Evolutionary conservation across 1,140 invertebrate genomes (phyloP).

Genomic region (Nymphalis io): DNA sequence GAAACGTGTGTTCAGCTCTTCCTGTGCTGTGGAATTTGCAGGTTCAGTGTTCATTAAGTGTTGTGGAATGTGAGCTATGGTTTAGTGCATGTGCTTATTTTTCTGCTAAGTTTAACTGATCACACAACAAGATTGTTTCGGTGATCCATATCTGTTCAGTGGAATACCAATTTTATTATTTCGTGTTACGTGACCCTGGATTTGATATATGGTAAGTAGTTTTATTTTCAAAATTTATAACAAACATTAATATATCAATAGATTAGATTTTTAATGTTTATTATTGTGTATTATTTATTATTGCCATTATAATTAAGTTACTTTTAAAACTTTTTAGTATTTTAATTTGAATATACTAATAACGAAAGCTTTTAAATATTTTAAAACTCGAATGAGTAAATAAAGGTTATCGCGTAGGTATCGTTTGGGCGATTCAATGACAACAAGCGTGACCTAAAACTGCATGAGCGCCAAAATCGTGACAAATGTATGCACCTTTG

Average conservation of each 20-base stretch:
- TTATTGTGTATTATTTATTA: background rate
- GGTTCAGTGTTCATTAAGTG: slow-evolving; percentile 67
- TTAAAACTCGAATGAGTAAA: slow-evolving; percentile 24
- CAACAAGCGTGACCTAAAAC: slow-evolving; percentile 18
- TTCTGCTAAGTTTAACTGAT: slow-evolving; percentile 24
- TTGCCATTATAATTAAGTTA: background rate
- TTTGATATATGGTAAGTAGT: slow-evolving; percentile 69
- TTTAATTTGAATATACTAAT: background rate
- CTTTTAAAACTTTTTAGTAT: slow-evolving; percentile 4
- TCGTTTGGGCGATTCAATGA: slow-evolving; percentile 24
- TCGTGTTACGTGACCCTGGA: slow-evolving; percentile 51
- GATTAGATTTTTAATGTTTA: background rate
- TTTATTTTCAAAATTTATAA: background rate
- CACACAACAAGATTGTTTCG: slow-evolving; percentile 5
- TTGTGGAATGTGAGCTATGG: slow-evolving; percentile 68
- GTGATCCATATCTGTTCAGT: slow-evolving; percentile 10
- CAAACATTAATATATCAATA: too few relatives aligned
- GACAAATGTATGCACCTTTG: background rate
- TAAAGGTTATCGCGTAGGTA: slow-evolving; percentile 33
- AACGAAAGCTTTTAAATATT: background rate
- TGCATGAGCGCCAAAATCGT: slow-evolving; percentile 19
- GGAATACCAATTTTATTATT: slow-evolving; percentile 27
- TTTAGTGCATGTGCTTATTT: slow-evolving; percentile 54
- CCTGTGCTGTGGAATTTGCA: slow-evolving; percentile 64
- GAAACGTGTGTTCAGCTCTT: slow-evolving; percentile 74